Percentiles rank a stretch among this genome's conserved stretches.
phyloP scores from a whole-genome alignment of 2,113 vertebrate genomes.

The Deroptyus accipitrinus region DNA sequence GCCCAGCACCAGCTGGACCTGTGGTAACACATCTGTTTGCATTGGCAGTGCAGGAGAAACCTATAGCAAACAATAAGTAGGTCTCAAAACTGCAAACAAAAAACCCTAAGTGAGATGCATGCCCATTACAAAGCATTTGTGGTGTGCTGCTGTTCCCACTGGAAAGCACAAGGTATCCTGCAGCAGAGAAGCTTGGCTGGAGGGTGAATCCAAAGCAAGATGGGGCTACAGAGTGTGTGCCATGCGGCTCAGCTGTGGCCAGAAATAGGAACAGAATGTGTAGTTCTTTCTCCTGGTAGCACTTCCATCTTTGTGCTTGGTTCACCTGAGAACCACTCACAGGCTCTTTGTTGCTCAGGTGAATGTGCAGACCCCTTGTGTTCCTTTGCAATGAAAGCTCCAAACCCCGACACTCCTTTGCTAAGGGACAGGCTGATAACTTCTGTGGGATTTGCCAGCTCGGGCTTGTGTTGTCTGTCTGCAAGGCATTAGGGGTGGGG shows the following conservation, averaged over 20 bases:
- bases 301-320: background rate
- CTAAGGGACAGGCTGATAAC: background rate
- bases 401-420: background rate
- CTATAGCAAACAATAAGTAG: background rate
- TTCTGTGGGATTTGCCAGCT: background rate
- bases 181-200: background rate
- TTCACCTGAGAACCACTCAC: background rate
- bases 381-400: background rate
- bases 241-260: background rate
- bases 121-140: background rate
- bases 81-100: background rate
- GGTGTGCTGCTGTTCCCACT: background rate
- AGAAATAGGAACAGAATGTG: background rate
- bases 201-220: background rate
- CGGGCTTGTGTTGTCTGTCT: fast-evolving
- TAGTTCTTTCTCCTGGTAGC: background rate
- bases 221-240: background rate
- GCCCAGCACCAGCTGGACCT: background rate
- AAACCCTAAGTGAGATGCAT: background rate
- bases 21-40: background rate
- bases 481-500: background rate
- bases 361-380: background rate
- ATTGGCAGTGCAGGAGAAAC: background rate
- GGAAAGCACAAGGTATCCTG: background rate
- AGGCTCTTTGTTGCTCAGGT: background rate